These are phyloP conservation scores for Pogonomyrmex barbatus DNA, from an alignment of 1,140 invertebrate species.

Conservation along the genomic window DNA sequence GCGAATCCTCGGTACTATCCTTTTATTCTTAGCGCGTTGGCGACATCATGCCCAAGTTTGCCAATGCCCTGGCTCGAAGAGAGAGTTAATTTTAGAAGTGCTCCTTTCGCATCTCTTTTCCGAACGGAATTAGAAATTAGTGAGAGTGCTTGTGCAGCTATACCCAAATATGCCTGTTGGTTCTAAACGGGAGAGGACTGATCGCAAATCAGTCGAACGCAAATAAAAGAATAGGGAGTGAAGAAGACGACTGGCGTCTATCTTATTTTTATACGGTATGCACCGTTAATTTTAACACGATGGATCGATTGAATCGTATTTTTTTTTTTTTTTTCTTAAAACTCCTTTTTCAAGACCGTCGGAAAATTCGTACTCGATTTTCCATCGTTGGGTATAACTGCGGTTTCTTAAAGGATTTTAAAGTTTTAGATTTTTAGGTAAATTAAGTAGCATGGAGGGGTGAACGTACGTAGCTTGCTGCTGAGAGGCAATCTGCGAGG, in stretches of 20 bases:
- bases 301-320: background rate
- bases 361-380: constrained; percentile 40
- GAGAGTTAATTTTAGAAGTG: constrained; percentile 83
- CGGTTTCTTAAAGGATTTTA: constrained; percentile 76
- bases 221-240: constrained; percentile 39
- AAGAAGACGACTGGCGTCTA: constrained; percentile 18
- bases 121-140: constrained; percentile 81
- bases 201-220: constrained; percentile 34
- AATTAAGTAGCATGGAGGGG: constrained; percentile 84
- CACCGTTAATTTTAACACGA: constrained; percentile 17
- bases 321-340: background rate
- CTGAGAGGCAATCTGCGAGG: constrained; percentile 95
- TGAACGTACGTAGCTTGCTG: constrained; percentile 95
- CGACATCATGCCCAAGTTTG: constrained; percentile 88
- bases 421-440: constrained; percentile 80
- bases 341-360: constrained; percentile 23
- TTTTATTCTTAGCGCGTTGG: constrained; percentile 83
- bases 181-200: constrained; percentile 15
- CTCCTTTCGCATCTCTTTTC: constrained; percentile 83
- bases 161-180: constrained; percentile 81
- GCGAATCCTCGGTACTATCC: constrained; percentile 30
- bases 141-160: constrained; percentile 82
- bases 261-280: constrained; percentile 11
- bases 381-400: constrained; percentile 83
- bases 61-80: constrained; percentile 93